Evolutionary conservation across 1,140 invertebrate genomes (phyloP).

Genomic region (Onthophagus taurus): DNA sequence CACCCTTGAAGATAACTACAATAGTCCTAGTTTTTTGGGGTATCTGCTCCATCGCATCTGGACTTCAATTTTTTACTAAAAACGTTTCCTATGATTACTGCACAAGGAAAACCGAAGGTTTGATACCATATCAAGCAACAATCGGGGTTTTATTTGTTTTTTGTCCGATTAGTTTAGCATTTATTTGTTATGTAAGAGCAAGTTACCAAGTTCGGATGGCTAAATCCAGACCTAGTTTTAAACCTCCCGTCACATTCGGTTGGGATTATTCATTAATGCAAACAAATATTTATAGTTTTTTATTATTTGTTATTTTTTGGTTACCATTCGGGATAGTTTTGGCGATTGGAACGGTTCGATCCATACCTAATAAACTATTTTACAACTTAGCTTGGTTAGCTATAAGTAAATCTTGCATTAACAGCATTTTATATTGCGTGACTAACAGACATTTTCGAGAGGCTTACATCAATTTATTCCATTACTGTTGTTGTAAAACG

Average conservation of each 20-base stretch:
- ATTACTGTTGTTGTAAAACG: slow-evolving; percentile 77
- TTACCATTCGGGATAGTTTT: slow-evolving; percentile 52
- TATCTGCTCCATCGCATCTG: slow-evolving; percentile 38
- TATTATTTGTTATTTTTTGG: slow-evolving; percentile 57
- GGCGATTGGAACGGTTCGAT: slow-evolving; percentile 42
- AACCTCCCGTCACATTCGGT: slow-evolving; percentile 50
- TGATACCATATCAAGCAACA: slow-evolving; percentile 43
- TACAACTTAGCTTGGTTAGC: slow-evolving; percentile 61
- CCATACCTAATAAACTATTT: slow-evolving; percentile 43
- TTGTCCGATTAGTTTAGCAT: slow-evolving; percentile 43
- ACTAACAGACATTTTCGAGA: slow-evolving; percentile 59
- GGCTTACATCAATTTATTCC: slow-evolving; percentile 66
- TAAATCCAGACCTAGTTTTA: slow-evolving; percentile 45
- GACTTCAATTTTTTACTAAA: slow-evolving; percentile 43
- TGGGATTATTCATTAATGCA: slow-evolving; percentile 54
- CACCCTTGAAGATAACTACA: slow-evolving; percentile 43
- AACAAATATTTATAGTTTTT: slow-evolving; percentile 56
- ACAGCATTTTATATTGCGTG: slow-evolving; percentile 57
- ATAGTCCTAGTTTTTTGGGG: slow-evolving; percentile 45
- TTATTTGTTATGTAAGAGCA: slow-evolving; percentile 42
- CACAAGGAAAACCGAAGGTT: slow-evolving; percentile 38
- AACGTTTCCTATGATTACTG: slow-evolving; percentile 57
- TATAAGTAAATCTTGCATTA: slow-evolving; percentile 57
- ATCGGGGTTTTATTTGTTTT: slow-evolving; percentile 47
- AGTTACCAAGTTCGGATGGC: slow-evolving; percentile 37